A percentile compares a stretch with the other conserved stretches of the same genome.
Conservation (phyloP, 2,797 vertebrate genomes). For the Sebastolobus altivelis region DNA sequence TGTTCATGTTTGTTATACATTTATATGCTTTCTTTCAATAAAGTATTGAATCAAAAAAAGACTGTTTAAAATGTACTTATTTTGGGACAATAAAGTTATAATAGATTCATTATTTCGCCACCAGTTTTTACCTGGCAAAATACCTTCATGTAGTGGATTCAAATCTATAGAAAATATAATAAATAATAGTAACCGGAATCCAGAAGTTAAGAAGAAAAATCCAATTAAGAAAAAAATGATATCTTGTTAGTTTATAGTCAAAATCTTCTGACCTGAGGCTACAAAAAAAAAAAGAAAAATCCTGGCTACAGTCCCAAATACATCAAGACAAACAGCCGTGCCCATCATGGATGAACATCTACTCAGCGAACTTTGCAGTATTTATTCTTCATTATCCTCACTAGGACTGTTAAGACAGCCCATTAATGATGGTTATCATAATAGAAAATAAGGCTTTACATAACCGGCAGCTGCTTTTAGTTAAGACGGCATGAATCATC, state of each 20-base stretch:
- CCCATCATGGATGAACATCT: background rate
- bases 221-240: fast-evolving
- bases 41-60: background rate
- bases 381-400: background rate
- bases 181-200: background rate
- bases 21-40: no score
- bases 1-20: no score
- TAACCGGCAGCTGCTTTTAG: background rate
- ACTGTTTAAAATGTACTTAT: background rate
- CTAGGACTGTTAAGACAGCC: background rate
- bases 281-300: background rate
- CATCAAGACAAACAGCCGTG: background rate
- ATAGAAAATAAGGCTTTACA: background rate
- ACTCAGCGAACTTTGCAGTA: background rate
- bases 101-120: background rate
- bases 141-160: background rate
- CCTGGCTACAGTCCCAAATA: background rate
- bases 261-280: background rate
- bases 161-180: background rate
- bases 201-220: background rate
- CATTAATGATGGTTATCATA: background rate
- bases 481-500: background rate
- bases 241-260: background rate
- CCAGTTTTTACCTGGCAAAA: background rate
- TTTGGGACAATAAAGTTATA: background rate